Base-by-base conservation (phyloP, 2,888 invertebrate species). In the Stenodema calcarata region DNA sequence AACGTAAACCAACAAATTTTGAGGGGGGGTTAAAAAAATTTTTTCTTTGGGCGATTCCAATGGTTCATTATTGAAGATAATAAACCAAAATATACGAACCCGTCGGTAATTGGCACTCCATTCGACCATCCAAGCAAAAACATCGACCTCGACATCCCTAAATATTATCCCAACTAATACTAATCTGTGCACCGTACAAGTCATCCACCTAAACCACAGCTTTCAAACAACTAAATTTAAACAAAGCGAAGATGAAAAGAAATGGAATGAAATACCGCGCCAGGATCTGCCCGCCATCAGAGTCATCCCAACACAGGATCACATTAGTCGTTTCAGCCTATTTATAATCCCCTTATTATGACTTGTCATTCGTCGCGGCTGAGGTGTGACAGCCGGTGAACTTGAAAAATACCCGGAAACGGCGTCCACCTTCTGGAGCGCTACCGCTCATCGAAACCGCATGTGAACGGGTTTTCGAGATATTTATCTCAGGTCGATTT, bases 311-410 rank as follows among this genome's bases (percentile, higher is more conserved):
- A 11, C 62, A 23, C 9, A 23, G 35, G 16, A 73, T 73, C 41
- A 73, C 41, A 41, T 73, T 73, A 73, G 73, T 41, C 73, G 73
- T 30, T 41, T 41, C 73, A 2, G 18, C 41, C 35, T 73, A 73
- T 73, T 41, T 73, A 73, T 73, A 73, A 73, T 73, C 14, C 41
- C 73, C 62, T 62, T 73, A 73, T 73, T 73, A 73, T 73, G 73
- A 73, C 73, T 73, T 73, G 73, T 73, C 73, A 73, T 73, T 16
- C 73, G 73, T 62, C 62, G 7, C 62, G 62, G 62, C 7, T 73
- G 73, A 73, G 30, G 14, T 73, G 73, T 73, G 73, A 41, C 73
- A 73, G 35, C 35, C 73, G 73, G 73, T 62, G 62, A 62, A 62
- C 62, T 62, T 62, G 62, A 62, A 62, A 62, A 62, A 62, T 62